Evolutionary conservation across 1,140 invertebrate genomes (phyloP).

Genomic region (Drosophila albomicans): DNA sequence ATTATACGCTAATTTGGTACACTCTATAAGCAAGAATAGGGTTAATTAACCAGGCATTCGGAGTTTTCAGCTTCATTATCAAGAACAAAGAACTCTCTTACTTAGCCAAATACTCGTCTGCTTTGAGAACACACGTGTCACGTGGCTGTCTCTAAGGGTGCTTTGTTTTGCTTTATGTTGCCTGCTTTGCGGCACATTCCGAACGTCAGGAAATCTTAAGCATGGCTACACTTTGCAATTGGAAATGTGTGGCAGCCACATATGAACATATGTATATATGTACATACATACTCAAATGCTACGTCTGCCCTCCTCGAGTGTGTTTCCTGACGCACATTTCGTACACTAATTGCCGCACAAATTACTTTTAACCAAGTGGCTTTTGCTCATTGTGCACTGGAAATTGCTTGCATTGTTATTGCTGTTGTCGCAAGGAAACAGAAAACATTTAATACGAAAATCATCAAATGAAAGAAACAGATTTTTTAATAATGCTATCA

Average conservation of each 20-base stretch:
- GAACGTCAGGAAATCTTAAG: conserved; percentile 34
- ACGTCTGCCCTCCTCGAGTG: conserved; percentile 43
- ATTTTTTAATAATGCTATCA: conserved; percentile 15
- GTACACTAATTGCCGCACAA: conserved; percentile 68
- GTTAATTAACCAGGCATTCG: background rate
- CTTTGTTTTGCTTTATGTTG: background rate
- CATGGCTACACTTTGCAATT: conserved; percentile 24
- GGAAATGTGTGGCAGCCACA: conserved; percentile 15
- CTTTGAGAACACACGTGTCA: conserved; percentile 10
- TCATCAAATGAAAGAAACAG: conserved; percentile 18
- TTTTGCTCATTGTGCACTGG: conserved; percentile 53
- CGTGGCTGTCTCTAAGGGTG: conserved; percentile 19
- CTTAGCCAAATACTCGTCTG: background rate
- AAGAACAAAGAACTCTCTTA: background rate
- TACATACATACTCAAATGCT: background rate
- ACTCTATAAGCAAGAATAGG: background rate
- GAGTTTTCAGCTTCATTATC: background rate
- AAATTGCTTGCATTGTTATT: conserved; percentile 57
- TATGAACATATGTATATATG: background rate
- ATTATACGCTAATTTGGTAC: background rate
- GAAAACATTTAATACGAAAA: conserved; percentile 5
- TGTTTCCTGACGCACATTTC: conserved; percentile 48
- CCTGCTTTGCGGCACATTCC: conserved; percentile 21
- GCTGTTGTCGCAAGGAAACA: conserved; percentile 11
- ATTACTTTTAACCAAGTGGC: conserved; percentile 69